Percentiles rank a stretch among this genome's conserved stretches.
Conservation (phyloP, 2,113 vertebrate species). For the zebrafish (Danio rerio) region GRCz12tu NC_133196.1:3911001-3911500, state of each 20-base stretch:
- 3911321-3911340: no score
- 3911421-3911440: no score
- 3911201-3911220: constrained; percentile 52
- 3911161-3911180: constrained; percentile 54
- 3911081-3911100: constrained; percentile 71
- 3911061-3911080: constrained; percentile 39
- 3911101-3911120: constrained; percentile 74
- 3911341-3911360: no score
- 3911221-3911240: constrained; percentile 37
- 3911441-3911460: no score
- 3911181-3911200: constrained; percentile 52
- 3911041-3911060: constrained; percentile 46
- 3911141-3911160: constrained; percentile 70
- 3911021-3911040: constrained; percentile 12
- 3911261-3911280: constrained; percentile 13
- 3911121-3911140: constrained; percentile 69
- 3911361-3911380: no score
- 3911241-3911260: constrained; percentile 39
- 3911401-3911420: no score
- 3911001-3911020: no score
- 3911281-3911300: neutral
- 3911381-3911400: no score
- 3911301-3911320: constrained; percentile 2
- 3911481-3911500: no score
- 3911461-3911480: no score